Evolutionary conservation across 2,797 vertebrate species (phyloP).

Genomic region (Enteromius argenteus): DNA sequence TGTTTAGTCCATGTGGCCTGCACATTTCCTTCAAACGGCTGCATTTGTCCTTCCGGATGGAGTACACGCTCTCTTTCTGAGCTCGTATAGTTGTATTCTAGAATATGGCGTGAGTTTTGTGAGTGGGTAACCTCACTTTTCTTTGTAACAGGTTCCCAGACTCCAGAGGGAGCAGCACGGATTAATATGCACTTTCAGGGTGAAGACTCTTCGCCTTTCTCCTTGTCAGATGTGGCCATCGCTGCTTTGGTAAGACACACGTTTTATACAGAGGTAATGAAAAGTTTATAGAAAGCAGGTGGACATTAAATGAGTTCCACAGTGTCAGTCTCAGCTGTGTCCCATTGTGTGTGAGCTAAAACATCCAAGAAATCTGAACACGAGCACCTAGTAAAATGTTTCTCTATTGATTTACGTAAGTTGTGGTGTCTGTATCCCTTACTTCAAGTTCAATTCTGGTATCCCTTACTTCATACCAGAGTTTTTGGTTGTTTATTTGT

Average conservation of each 20-base stretch:
- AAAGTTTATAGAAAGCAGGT: slow-evolving; percentile 60
- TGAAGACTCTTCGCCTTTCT: slow-evolving; percentile 20
- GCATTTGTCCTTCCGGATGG: slow-evolving; percentile 9
- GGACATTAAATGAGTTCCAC: slow-evolving; percentile 50
- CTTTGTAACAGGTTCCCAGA: slow-evolving; percentile 26
- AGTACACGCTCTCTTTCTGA: neutral
- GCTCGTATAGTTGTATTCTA: slow-evolving; percentile 29
- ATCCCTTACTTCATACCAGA: too few species aligned
- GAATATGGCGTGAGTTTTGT: neutral
- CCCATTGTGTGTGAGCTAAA: slow-evolving; percentile 27
- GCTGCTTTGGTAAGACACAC: slow-evolving; percentile 42
- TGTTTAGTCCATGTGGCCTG: slow-evolving; percentile 56
- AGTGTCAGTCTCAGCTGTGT: slow-evolving; percentile 23
- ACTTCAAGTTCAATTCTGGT: neutral
- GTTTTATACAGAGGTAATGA: slow-evolving; percentile 50
- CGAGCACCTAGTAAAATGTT: slow-evolving; percentile 19
- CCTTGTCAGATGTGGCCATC: slow-evolving; percentile 41
- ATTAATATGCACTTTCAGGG: slow-evolving; percentile 17
- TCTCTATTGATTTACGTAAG: slow-evolving; percentile 17
- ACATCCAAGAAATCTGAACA: slow-evolving; percentile 36
- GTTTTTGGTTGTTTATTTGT: too few species aligned
- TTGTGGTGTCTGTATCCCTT: neutral
- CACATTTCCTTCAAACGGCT: slow-evolving; percentile 49
- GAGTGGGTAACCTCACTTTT: slow-evolving; percentile 41
- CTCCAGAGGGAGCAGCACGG: slow-evolving; percentile 27